Evolutionary conservation across 2,888 invertebrate species (phyloP).

Genomic region (Coelinius sp.): DNA sequence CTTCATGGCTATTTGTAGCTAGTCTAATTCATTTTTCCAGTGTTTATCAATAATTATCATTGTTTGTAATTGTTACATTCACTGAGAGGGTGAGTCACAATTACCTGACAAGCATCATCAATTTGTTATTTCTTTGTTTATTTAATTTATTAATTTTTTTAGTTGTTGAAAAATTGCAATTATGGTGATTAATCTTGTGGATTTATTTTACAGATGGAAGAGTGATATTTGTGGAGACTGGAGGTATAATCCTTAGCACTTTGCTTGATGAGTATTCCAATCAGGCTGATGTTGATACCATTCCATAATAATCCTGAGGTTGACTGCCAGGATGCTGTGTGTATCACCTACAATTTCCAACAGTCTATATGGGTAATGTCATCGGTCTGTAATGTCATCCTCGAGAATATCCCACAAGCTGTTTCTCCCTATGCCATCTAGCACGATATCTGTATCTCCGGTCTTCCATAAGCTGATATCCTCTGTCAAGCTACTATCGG

Average conservation of each 20-base stretch:
- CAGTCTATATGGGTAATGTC: constrained; percentile 56
- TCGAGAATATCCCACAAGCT: constrained; percentile 31
- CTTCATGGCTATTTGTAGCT: neutral
- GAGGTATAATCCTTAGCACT: constrained; percentile 16
- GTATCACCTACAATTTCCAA: constrained; percentile 47
- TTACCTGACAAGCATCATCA: neutral
- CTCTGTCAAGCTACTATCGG: constrained; percentile 42
- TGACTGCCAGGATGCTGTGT: constrained; percentile 24
- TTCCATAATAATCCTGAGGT: constrained; percentile 30
- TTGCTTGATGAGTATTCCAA: constrained; percentile 32
- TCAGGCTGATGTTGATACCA: constrained; percentile 30
- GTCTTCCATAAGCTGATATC: constrained; percentile 48
- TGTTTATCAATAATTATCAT: neutral
- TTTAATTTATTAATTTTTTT: neutral
- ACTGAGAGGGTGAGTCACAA: neutral
- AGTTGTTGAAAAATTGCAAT: neutral
- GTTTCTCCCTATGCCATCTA: constrained; percentile 15
- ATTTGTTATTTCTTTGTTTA: neutral
- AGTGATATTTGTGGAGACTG: neutral
- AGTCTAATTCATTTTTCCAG: neutral
- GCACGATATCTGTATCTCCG: constrained; percentile 37
- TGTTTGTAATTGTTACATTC: neutral
- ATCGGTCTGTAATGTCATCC: constrained; percentile 62
- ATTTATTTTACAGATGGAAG: neutral
- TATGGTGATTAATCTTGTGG: neutral